Percentiles rank a stretch among this genome's conserved stretches.
These are phyloP conservation scores for Rotaria macrura DNA, from an alignment of 2,888 invertebrate genomes.

Conservation along the genomic window DNA sequence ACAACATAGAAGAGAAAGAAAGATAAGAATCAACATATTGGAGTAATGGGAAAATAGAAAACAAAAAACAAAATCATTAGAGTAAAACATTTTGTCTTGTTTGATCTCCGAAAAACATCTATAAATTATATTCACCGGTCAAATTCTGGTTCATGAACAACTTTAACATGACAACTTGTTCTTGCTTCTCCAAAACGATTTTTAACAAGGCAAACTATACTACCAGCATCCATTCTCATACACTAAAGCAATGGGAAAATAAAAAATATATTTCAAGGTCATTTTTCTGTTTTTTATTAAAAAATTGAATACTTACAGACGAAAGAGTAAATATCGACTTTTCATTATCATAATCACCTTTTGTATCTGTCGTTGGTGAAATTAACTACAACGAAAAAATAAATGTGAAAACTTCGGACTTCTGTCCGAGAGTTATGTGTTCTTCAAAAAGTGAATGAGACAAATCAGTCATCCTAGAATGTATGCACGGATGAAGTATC, in stretches of 20 bases:
- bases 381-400: not conserved
- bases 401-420: no score
- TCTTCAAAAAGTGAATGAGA: no score
- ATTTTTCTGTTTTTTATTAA: no score
- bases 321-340: not conserved
- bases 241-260: not conserved
- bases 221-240: not conserved
- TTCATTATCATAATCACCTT: not conserved
- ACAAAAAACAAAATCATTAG: not conserved
- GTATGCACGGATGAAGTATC: no score
- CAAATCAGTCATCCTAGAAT: no score
- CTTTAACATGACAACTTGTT: not conserved
- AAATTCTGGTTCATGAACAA: not conserved
- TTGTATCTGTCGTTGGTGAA: not conserved
- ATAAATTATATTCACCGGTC: not conserved
- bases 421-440: no score
- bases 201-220: not conserved
- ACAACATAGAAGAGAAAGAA: not conserved
- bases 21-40: not conserved
- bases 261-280: no score
- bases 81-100: not conserved
- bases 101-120: no score
- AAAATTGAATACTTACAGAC: not conserved
- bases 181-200: conserved; percentile 18
- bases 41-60: not conserved